Conservation (phyloP, 2,797 vertebrate genomes). For the Paratrypauchen microcephalus region DNA sequence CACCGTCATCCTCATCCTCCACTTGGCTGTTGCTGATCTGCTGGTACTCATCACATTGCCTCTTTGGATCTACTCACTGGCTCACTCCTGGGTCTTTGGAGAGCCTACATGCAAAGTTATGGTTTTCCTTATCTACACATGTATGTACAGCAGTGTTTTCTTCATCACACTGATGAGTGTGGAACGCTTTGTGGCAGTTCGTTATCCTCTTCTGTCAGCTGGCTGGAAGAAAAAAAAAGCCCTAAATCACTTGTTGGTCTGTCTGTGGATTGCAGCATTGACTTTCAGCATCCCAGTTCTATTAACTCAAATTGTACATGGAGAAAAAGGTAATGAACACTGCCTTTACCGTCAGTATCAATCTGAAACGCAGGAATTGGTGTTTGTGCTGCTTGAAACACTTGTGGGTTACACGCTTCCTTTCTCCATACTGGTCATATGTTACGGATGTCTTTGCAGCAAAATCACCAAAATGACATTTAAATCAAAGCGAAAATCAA, state of each 20-base stretch:
- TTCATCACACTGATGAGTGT: conserved; percentile 85
- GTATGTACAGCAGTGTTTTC: conserved; percentile 88
- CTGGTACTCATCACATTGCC: conserved; percentile 86
- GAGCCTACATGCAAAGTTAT: conserved; percentile 74
- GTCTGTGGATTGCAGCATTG: conserved; percentile 78
- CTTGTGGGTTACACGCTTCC: conserved; percentile 84
- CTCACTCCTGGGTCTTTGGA: conserved; percentile 81
- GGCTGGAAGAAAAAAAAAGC: conserved; percentile 75
- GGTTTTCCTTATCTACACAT: conserved; percentile 80
- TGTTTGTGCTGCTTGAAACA: conserved; percentile 80
- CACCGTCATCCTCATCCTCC: conserved; percentile 84
- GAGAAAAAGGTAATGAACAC: not conserved
- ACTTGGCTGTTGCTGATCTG: conserved; percentile 83
- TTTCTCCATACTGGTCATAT: conserved; percentile 79
- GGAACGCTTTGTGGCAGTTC: conserved; percentile 82
- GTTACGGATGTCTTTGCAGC: conserved; percentile 80
- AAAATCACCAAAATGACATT: conserved; percentile 83
- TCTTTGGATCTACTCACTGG: conserved; percentile 87
- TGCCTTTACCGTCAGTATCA: conserved; percentile 75
- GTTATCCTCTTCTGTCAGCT: conserved; percentile 79
- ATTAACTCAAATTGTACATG: conserved; percentile 71
- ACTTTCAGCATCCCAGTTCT: conserved; percentile 81
- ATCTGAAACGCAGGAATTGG: conserved; percentile 66
- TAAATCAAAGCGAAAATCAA: conserved; percentile 79
- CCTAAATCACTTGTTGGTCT: conserved; percentile 67